Percentiles rank a stretch among this genome's conserved stretches.
These are phyloP conservation scores for Paedocypris sp. DNA, from an alignment of 2,113 vertebrate species.

Conservation along the genomic window DNA sequence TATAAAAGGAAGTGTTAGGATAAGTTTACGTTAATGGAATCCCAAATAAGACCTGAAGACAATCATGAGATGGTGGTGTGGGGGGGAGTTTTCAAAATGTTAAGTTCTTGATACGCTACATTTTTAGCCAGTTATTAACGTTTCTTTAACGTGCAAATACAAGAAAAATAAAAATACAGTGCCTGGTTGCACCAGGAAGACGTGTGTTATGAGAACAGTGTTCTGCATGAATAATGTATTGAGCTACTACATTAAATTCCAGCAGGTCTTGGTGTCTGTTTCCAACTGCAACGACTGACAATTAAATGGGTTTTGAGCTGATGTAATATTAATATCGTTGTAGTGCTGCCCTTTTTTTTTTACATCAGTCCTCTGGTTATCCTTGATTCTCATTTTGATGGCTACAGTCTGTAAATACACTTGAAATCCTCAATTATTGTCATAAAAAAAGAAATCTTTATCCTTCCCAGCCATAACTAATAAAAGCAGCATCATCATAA, in stretches of 20 bases:
- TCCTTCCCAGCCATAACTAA: no score
- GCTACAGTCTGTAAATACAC: neutral
- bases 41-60: neutral
- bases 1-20: neutral
- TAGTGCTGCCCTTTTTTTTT: slow-evolving; percentile 2
- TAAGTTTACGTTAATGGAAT: neutral
- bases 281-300: slow-evolving; percentile 19
- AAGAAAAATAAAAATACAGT: no score
- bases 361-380: neutral
- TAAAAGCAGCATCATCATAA: neutral
- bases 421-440: no score
- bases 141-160: no score
- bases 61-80: neutral
- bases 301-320: slow-evolving; percentile 11
- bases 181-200: neutral
- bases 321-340: slow-evolving; percentile 21
- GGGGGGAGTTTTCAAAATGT: no score
- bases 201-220: slow-evolving; percentile 10
- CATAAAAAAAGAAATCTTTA: no score
- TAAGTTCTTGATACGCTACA: no score
- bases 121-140: no score
- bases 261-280: slow-evolving; percentile 14
- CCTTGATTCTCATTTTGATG: neutral
- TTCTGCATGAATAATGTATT: slow-evolving; percentile 20
- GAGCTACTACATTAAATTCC: slow-evolving; percentile 21